A percentile compares a stretch with the other conserved stretches of the same genome.
Conservation (phyloP, 2,888 invertebrate genomes). For the Ferrisia virgata region DNA sequence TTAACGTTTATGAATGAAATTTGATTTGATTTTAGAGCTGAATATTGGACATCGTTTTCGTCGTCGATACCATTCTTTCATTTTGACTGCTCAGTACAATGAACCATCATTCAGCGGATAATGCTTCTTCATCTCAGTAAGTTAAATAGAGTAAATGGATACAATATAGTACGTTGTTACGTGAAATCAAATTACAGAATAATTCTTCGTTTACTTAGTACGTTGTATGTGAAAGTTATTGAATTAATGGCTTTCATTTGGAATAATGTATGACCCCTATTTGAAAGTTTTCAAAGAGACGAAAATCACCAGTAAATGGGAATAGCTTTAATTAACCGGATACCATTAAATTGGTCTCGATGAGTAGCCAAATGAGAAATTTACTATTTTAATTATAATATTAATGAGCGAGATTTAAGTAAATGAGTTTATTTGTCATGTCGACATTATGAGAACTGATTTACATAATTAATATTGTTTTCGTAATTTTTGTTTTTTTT, state of each 20-base stretch:
- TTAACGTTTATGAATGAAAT: neutral
- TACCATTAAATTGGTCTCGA: neutral
- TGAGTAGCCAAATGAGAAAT: neutral
- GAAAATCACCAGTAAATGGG: neutral
- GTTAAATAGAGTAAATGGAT: neutral
- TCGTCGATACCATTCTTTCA: neutral
- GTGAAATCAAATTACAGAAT: neutral
- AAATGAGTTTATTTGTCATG: neutral
- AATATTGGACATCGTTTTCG: neutral
- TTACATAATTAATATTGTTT: neutral
- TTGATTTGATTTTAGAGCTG: neutral
- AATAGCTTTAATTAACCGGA: neutral
- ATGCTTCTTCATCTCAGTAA: conserved; percentile 39
- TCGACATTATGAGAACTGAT: neutral
- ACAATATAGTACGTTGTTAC: neutral
- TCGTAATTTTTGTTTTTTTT: neutral
- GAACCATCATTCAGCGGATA: conserved; percentile 34
- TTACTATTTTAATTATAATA: neutral
- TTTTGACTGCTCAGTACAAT: neutral
- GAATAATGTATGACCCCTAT: neutral
- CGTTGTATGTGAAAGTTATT: neutral
- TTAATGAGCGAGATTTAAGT: neutral
- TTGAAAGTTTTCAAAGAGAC: neutral
- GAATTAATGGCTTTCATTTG: neutral
- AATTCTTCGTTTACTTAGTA: neutral